These are phyloP conservation scores for Scaptodrosophila latifasciaeformis DNA, from an alignment of 2,888 invertebrate species.

Conservation along the genomic window DNA sequence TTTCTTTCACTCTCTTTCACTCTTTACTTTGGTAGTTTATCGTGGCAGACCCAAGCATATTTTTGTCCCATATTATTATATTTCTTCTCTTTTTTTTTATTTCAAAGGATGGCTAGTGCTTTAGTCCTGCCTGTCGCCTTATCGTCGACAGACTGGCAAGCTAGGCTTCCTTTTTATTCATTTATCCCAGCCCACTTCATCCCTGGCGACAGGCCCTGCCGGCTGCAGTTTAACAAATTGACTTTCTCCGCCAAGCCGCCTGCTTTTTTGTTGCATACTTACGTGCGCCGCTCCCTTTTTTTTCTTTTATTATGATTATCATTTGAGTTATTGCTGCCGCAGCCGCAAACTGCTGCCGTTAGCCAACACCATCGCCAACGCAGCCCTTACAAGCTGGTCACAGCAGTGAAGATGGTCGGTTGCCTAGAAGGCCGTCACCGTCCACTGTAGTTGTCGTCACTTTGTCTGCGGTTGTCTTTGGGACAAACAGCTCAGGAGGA, in stretches of 20 bases:
- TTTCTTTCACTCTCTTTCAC: not conserved
- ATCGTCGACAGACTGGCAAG: not conserved
- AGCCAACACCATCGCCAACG: too few relatives aligned
- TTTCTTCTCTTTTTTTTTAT: conserved; percentile 10
- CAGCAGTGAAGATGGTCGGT: conserved; percentile 1
- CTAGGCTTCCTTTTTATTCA: not conserved
- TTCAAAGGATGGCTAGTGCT: too few relatives aligned
- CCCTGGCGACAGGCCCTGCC: too few relatives aligned
- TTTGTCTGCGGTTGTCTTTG: conserved; percentile 52
- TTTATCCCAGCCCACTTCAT: too few relatives aligned
- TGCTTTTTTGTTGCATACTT: conserved; percentile 41
- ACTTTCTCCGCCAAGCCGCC: conserved; percentile 51
- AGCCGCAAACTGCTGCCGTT: conserved; percentile 21
- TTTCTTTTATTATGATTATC: conserved; percentile 61
- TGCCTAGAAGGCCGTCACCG: too few relatives aligned
- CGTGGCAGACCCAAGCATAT: conserved; percentile 45
- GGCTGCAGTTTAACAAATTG: conserved; percentile 65
- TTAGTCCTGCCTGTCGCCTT: conserved; percentile 14
- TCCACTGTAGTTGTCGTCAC: conserved; percentile 55
- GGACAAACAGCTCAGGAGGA: conserved; percentile 5
- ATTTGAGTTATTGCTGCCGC: conserved; percentile 64
- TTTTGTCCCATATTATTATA: conserved; percentile 41
- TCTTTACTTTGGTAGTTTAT: conserved; percentile 43
- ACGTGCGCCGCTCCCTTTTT: conserved; percentile 28
- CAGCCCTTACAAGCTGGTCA: conserved; percentile 15